phyloP scores from a whole-genome alignment of 2,888 invertebrate species.

The Pomacea canaliculata region DNA sequence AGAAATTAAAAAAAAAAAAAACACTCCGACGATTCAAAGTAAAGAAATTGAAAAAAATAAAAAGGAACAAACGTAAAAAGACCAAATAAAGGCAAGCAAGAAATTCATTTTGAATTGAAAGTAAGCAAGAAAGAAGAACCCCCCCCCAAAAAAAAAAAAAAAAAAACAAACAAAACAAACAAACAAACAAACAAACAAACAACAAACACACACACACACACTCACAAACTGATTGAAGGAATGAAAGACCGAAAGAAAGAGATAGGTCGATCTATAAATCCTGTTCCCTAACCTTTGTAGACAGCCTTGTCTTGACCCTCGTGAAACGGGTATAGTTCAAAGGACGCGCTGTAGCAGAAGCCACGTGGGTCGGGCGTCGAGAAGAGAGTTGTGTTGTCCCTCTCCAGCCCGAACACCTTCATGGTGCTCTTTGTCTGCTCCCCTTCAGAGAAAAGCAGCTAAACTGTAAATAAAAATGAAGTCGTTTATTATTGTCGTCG shows the following conservation, averaged over 20 bases:
- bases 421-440: slow-evolving; percentile 7
- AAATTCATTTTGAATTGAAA: no score
- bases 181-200: background rate
- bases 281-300: slow-evolving; percentile 30
- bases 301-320: slow-evolving; percentile 36
- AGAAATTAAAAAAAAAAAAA: no score
- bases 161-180: background rate
- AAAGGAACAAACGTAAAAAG: no score
- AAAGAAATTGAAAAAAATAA: no score
- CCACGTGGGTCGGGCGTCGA: slow-evolving; percentile 21
- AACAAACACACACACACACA: no score
- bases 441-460: background rate
- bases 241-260: background rate
- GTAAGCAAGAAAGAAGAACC: background rate
- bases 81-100: no score
- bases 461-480: no score
- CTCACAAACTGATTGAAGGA: no score
- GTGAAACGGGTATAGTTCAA: slow-evolving; percentile 41
- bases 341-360: slow-evolving; percentile 32
- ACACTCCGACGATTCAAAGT: no score
- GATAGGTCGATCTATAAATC: background rate
- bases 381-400: slow-evolving; percentile 37
- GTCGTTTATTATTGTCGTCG: no score
- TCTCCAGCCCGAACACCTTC: slow-evolving; percentile 35
- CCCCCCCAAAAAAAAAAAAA: no score